Evolutionary conservation across 2,113 vertebrate species (phyloP), one percentile per base, ranked within the genome.

Genomic region (Baryphthengus martii): DNA sequence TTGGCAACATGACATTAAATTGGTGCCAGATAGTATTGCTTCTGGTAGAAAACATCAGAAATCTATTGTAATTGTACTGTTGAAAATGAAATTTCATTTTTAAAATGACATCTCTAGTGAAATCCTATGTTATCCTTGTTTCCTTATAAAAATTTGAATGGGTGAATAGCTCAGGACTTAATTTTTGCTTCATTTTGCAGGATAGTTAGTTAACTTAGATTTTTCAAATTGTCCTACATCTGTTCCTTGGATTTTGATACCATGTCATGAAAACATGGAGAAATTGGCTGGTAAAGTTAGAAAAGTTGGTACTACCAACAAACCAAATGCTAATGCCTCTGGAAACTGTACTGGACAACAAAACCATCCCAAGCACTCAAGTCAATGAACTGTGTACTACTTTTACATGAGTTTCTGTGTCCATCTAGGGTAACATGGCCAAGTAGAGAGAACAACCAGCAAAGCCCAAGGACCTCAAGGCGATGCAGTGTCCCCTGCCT

Each of bases 11-110:
- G 44, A 85, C 85, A 56, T 33, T 0, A 92, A 87, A 40, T 68
- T 52, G 10, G 23, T 40, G 24, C 25, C 63, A 88, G 59, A 31
- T 39, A 58, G 21, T 50, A 82, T 85, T 90, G 26, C 19, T 86
- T 74, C 33, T 80, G 76, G 50, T 92, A 74, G 31, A 79, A 96
- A 93, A 74, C 15, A 4, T 83, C 70, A 92, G 67, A 94, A 95
- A 55, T 52, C 31, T 85, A 3, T 66, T 58, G 6, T 45, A 47
- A 84, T 86, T 37, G 55, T 71, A 42, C 13, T 87, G 56, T 87
- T 90, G 86, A 94, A 82, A 82, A 78, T 53, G 16, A 55, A 68
- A 19, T 52, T 91, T 88, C 25, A 56, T 73, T 95, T 33, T 39
- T 59, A 75, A 96, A 95, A 82, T 47, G 2, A 39, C 39, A 56